These are phyloP conservation scores for Branchellion lobata DNA, from an alignment of 2,888 invertebrate species.

Conservation along the genomic window DNA sequence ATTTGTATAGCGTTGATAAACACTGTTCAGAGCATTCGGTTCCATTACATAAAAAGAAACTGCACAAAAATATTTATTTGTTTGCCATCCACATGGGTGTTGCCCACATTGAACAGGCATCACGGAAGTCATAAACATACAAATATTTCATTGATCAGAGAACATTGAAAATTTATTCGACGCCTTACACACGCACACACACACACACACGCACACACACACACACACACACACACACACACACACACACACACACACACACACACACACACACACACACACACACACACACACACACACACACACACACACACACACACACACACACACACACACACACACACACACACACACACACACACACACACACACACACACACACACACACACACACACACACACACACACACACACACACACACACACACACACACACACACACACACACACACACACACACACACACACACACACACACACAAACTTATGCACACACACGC, in stretches of 20 bases:
- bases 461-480: slow-evolving; percentile 2
- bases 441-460: slow-evolving; percentile 23
- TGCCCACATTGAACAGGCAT: too few species aligned
- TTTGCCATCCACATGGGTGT: too few species aligned
- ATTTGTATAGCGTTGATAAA: too few species aligned
- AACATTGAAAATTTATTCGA: too few species aligned
- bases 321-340: slow-evolving; percentile 6
- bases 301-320: slow-evolving; percentile 23
- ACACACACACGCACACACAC: slow-evolving; percentile 17
- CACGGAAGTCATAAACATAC: too few species aligned
- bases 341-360: slow-evolving; percentile 10
- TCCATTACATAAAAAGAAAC: too few species aligned
- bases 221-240: slow-evolving; percentile 22
- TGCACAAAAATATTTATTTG: too few species aligned
- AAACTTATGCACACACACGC: neutral
- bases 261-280: slow-evolving; percentile 18
- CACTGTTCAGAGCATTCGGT: too few species aligned
- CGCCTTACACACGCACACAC: slow-evolving; percentile 11
- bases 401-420: slow-evolving; percentile 30
- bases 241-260: slow-evolving; percentile 23
- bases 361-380: slow-evolving; percentile 23
- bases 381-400: slow-evolving; percentile 15
- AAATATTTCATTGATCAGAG: too few species aligned
- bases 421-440: slow-evolving; percentile 20
- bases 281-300: slow-evolving; percentile 23